Evolutionary conservation across 1,140 invertebrate genomes (phyloP).

Genomic region (Caenorhabditis briggsae): DNA sequence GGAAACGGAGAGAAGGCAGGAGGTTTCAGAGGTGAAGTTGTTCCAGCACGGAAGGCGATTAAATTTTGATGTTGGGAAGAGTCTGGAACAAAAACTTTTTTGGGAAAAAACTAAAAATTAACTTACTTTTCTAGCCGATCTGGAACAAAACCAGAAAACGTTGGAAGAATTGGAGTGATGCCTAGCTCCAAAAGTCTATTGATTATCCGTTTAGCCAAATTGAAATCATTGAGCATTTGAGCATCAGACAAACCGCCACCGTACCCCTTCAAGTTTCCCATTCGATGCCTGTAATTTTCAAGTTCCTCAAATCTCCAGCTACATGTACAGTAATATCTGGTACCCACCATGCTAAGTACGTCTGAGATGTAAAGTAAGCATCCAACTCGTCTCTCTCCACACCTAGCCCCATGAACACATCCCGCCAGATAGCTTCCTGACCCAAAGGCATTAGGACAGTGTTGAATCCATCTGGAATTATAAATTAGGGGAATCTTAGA

Average conservation of each 20-base stretch:
- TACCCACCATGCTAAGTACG: slow-evolving; percentile 55
- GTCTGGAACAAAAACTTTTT: not conserved
- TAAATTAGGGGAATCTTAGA: not conserved
- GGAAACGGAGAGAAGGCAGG: slow-evolving; percentile 52
- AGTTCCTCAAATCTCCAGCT: not conserved
- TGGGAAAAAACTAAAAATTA: not conserved
- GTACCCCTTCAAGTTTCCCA: slow-evolving; percentile 62
- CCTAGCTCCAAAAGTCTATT: slow-evolving; percentile 45
- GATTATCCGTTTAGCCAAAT: slow-evolving; percentile 58
- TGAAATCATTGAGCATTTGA: slow-evolving; percentile 49
- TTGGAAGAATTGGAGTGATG: slow-evolving; percentile 62
- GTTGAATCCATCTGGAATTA: slow-evolving; percentile 62
- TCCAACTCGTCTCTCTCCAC: slow-evolving; percentile 51
- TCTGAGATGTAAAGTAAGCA: slow-evolving; percentile 58
- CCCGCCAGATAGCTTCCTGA: slow-evolving; percentile 60
- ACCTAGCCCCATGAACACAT: slow-evolving; percentile 50
- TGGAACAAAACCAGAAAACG: slow-evolving; percentile 63
- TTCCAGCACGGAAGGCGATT: slow-evolving; percentile 53
- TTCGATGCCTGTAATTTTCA: slow-evolving; percentile 50
- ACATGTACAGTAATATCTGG: too few relatives aligned
- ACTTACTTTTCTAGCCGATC: slow-evolving; percentile 33
- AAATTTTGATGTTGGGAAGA: slow-evolving; percentile 53
- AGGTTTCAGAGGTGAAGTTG: slow-evolving; percentile 52
- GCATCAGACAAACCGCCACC: slow-evolving; percentile 57
- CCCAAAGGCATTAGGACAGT: slow-evolving; percentile 57